Evolutionary conservation across 2,797 vertebrate genomes (phyloP), one percentile per base, ranked within the genome.

Genomic region (Anniella stebbinsi): DNA sequence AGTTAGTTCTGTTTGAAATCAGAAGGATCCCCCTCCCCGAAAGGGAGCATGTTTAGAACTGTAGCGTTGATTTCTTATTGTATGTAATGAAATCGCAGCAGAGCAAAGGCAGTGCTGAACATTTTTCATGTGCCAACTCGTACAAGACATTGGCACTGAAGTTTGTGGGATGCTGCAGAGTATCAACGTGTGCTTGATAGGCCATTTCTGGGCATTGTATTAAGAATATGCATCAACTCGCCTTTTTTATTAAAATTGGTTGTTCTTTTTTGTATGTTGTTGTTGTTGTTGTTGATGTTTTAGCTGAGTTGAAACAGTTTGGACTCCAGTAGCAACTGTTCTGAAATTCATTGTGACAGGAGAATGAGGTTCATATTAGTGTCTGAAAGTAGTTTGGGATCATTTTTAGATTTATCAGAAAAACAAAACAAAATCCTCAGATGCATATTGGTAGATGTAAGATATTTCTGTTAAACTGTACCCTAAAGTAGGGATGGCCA

Each of bases 381-480:
- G 76, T 92, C 94, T 91, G 92, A 88, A n/a, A 86, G 8, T 54
- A 92, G 78, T 25, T 33, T 69, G 21, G 38, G 2, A 21, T 2
- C 17, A 76, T 88, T 63, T 89, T 89, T 5, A 80, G 90, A 45
- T 88, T 94, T 91, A 70, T 93, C 66, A 63, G 88, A 89, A 90
- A 94, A 93, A 92, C 5, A 41, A 36, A 90, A 93, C 86, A 93
- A 80, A 83, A 91, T 83, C 91, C 77, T 17, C n/a, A 38, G 90
- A 93, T 93, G 89, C 92, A 92, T 89, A 23, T 1, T 92, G 28
- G 7, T 15, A 13, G 51, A 73, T 4, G 23, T 10, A 77, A 77
- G n/a, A 9, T n/a, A 51, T 36, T 45, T 75, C 12, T 15, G 8
- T 17, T 72, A 83, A 63, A 5, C 45, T 2, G 15, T 18, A 48